Percentiles rank a stretch among this genome's conserved stretches.
phyloP scores from a whole-genome alignment of 2,888 invertebrate genomes.

The Craniophora ligustri region DNA sequence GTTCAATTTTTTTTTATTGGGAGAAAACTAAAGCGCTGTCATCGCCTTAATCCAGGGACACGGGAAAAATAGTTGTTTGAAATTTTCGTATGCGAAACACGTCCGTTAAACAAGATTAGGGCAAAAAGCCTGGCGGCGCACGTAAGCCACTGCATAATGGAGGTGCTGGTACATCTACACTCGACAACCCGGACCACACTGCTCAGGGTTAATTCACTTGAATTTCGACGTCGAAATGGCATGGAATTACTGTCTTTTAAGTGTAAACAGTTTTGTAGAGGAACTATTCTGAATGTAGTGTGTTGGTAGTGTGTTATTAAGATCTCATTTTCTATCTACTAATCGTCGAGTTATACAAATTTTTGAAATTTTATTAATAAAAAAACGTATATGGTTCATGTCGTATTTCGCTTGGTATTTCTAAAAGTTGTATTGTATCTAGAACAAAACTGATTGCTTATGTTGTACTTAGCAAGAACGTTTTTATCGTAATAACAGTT shows the following conservation, averaged over 20 bases:
- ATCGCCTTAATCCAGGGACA: constrained; percentile 49
- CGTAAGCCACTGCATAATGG: constrained; percentile 69
- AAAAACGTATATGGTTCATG: too few species aligned
- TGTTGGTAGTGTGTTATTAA: too few species aligned
- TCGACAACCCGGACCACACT: constrained; percentile 44
- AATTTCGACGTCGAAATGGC: constrained; percentile 29
- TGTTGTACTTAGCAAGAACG: too few species aligned
- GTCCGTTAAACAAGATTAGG: constrained; percentile 69
- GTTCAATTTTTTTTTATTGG: constrained; percentile 10
- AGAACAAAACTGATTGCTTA: too few species aligned
- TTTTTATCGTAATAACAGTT: too few species aligned
- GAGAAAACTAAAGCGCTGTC: constrained; percentile 54
- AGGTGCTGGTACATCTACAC: constrained; percentile 53
- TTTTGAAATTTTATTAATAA: too few species aligned
- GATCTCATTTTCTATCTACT: too few species aligned
- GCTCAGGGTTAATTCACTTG: constrained; percentile 35
- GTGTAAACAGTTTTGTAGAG: background rate
- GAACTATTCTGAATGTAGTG: background rate
- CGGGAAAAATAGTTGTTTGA: constrained; percentile 61
- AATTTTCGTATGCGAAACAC: constrained; percentile 66
- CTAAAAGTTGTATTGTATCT: background rate
- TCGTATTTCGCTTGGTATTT: too few species aligned
- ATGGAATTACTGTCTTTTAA: background rate
- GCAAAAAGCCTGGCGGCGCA: constrained; percentile 60
- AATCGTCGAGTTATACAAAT: too few species aligned